phyloP scores from a whole-genome alignment of 2,797 vertebrate species.

The Lutjanus argentimaculatus region DNA sequence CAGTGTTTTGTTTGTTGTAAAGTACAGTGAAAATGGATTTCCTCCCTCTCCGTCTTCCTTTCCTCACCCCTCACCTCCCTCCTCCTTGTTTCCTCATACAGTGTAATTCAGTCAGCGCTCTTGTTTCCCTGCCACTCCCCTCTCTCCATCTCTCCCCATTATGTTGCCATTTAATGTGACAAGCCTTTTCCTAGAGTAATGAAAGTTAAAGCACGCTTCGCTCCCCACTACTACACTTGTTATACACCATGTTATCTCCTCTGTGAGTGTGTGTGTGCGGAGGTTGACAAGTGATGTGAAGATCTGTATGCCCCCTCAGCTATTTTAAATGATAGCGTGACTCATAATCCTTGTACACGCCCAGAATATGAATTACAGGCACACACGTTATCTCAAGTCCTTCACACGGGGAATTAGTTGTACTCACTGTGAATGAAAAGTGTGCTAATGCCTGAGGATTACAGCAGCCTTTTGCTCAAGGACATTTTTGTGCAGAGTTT shows the following conservation, averaged over 20 bases:
- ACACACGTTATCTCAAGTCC: constrained; percentile 57
- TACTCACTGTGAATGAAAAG: constrained; percentile 64
- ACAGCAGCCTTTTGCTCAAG: constrained; percentile 58
- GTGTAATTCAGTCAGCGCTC: constrained; percentile 33
- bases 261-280: constrained; percentile 11
- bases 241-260: constrained; percentile 65
- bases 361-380: constrained; percentile 69
- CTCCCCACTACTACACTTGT: constrained; percentile 61
- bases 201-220: constrained; percentile 53
- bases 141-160: constrained; percentile 45
- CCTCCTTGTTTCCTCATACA: not conserved
- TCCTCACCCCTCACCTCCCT: not conserved
- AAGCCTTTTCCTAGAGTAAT: constrained; percentile 64
- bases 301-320: constrained; percentile 60
- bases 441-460: constrained; percentile 64
- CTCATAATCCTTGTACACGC: constrained; percentile 65
- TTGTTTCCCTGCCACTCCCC: constrained; percentile 40
- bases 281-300: constrained; percentile 57
- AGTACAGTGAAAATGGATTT: not conserved
- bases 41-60: not conserved
- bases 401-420: constrained; percentile 66
- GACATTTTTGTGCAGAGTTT: constrained; percentile 36
- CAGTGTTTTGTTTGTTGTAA: constrained; percentile 8
- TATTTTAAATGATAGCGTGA: constrained; percentile 66
- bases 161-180: constrained; percentile 64